Evolutionary conservation across 2,797 vertebrate species (phyloP).

Genomic region (Halcyon leucocephala): DNA sequence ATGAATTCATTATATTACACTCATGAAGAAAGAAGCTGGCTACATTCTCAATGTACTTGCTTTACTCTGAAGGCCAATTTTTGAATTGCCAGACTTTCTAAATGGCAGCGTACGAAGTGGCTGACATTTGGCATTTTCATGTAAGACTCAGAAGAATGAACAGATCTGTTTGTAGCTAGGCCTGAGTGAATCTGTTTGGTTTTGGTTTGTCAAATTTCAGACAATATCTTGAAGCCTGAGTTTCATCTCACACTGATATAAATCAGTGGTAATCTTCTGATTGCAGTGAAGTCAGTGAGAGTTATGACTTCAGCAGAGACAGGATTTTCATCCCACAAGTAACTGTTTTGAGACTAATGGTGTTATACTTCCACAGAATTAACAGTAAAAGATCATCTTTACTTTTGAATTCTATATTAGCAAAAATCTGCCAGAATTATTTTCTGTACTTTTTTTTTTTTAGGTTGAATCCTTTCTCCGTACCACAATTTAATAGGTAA

Average conservation of each 20-base stretch:
- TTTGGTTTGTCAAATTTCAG: conserved; percentile 21
- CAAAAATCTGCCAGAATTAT: neutral
- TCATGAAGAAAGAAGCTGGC: neutral
- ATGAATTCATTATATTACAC: neutral
- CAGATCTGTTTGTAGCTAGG: neutral
- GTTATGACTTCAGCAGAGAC: neutral
- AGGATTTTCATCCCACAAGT: neutral
- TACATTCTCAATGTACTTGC: neutral
- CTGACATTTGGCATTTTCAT: neutral
- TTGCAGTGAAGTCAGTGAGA: neutral
- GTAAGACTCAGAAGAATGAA: neutral
- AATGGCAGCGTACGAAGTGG: neutral
- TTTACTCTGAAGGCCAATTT: neutral
- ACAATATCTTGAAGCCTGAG: neutral
- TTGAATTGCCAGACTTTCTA: neutral
- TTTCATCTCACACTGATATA: neutral
- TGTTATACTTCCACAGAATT: neutral
- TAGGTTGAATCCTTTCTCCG: neutral
- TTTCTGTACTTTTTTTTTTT: neutral
- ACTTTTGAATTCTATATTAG: neutral
- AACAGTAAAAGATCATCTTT: neutral
- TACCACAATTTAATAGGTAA: neutral
- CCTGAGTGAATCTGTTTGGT: neutral
- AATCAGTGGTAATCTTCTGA: neutral
- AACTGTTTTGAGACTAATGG: neutral